A percentile compares a stretch with the other conserved stretches of the same genome.
Conservation (phyloP, 2,888 invertebrate species). For the Melikaiella ostensackeni region DNA sequence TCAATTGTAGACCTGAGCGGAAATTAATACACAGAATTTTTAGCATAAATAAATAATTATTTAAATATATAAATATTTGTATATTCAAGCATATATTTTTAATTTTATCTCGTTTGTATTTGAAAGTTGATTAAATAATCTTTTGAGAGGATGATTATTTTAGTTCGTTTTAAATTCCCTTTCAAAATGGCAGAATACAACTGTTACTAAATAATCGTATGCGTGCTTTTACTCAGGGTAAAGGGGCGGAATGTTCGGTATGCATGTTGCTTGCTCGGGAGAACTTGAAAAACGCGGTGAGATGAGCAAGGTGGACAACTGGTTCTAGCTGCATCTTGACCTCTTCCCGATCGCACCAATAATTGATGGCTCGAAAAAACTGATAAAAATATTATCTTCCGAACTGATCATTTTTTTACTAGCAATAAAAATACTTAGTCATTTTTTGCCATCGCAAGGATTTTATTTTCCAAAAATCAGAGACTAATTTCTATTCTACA, state of each 20-base stretch:
- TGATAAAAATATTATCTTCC: slow-evolving; percentile 4
- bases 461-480: neutral
- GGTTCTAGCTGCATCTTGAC: slow-evolving; percentile 43
- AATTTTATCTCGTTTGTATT: neutral
- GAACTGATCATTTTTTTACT: neutral
- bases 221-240: slow-evolving; percentile 65
- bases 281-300: slow-evolving; percentile 49
- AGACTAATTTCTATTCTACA: neutral
- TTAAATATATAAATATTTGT: neutral
- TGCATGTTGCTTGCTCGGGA: slow-evolving; percentile 57
- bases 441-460: neutral
- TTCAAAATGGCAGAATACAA: slow-evolving; percentile 10
- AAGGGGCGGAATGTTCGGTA: slow-evolving; percentile 68
- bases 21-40: neutral
- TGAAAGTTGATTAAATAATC: neutral
- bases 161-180: slow-evolving; percentile 5
- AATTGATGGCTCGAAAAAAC: slow-evolving; percentile 34
- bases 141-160: neutral
- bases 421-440: too few relatives aligned
- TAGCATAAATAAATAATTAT: neutral
- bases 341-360: slow-evolving; percentile 24
- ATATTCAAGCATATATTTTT: neutral
- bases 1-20: slow-evolving; percentile 3
- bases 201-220: slow-evolving; percentile 45
- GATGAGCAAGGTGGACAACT: slow-evolving; percentile 50